Base-by-base conservation (phyloP, 1,140 invertebrate species). In the Achroia grisella region DNA sequence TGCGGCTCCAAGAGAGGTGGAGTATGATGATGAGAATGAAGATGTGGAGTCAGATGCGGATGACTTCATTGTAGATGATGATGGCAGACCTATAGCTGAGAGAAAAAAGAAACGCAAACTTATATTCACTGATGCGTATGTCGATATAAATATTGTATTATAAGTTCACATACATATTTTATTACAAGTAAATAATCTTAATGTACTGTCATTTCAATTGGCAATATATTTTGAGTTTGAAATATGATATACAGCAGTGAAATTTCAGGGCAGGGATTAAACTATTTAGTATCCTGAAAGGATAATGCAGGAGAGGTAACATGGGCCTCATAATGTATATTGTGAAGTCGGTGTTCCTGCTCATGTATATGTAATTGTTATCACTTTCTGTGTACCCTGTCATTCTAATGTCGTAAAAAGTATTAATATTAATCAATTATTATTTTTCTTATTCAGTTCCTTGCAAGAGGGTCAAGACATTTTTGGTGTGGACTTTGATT, bases 401-500 rank as follows among this genome's bases (percentile, higher is more conserved):
- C n/a, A n/a, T n/a, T n/a, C n/a, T n/a, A n/a, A n/a, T n/a, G n/a
- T 23, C 17, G 6, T 23, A 6, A 42, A 4, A 12, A 39, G 11
- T 9, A 8, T 12, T 33, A 33, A 39, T 23, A 11, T 23, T 28
- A 3, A 23, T 6, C 6, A 3, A 23, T 6, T 23, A 23, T 6
- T 23, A 6, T 23, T 3, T 23, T 23, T 2, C 6, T 29, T 44
- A 31, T 74, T 31, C 72, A 95, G 94, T 4, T 94, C 95, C 0
- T 85, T 99, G 15, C 97, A 99, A 90, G 97, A 99, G 86, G 98
- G 98, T 41, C 97, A 99, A 84, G 98, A 99, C 72, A 98, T 99
- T 57, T 99, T 99, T 85, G 98, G 98, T 44, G 97, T 99, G 12
- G 96, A 99, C 76, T 99, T 99, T 87, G 97, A 99, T 82, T 98